These are phyloP conservation scores for Callyntrura sp. DNA, from an alignment of 2,888 invertebrate genomes.

Conservation along the genomic window DNA sequence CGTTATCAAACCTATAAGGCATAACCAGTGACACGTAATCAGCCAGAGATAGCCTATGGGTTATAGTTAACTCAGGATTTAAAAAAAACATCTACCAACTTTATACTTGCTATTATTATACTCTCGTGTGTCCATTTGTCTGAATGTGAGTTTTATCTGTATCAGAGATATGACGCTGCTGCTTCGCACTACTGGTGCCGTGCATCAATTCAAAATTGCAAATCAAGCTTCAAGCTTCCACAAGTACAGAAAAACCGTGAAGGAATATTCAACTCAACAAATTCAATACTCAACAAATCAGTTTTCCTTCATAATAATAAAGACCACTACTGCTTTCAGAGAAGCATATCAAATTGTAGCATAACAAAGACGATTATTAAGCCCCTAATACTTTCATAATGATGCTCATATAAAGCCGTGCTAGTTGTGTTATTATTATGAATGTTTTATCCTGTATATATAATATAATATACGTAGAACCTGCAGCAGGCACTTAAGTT, in stretches of 20 bases:
- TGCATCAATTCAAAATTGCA: background rate
- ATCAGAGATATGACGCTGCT: too few species aligned
- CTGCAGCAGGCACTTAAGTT: background rate
- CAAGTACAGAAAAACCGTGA: background rate
- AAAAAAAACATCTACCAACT: conserved; percentile 36
- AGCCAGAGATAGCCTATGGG: conserved; percentile 52
- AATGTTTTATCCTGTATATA: background rate
- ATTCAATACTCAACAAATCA: conserved; percentile 23
- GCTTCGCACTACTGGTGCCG: too few species aligned
- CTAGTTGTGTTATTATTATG: background rate
- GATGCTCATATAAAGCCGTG: background rate
- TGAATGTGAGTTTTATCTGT: conserved; percentile 5
- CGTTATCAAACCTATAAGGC: conserved; percentile 54
- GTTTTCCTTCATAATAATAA: background rate
- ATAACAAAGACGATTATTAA: background rate
- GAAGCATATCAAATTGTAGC: conserved; percentile 31
- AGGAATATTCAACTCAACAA: background rate
- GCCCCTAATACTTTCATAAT: conserved; percentile 23
- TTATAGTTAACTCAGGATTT: conserved; percentile 54
- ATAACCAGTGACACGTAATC: conserved; percentile 68
- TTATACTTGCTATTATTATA: too few species aligned
- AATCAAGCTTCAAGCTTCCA: background rate
- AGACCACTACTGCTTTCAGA: background rate
- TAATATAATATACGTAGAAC: background rate
- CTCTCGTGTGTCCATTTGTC: background rate